These are phyloP conservation scores for Strix uralensis DNA, from an alignment of 2,113 vertebrate genomes.

Conservation along the genomic window DNA sequence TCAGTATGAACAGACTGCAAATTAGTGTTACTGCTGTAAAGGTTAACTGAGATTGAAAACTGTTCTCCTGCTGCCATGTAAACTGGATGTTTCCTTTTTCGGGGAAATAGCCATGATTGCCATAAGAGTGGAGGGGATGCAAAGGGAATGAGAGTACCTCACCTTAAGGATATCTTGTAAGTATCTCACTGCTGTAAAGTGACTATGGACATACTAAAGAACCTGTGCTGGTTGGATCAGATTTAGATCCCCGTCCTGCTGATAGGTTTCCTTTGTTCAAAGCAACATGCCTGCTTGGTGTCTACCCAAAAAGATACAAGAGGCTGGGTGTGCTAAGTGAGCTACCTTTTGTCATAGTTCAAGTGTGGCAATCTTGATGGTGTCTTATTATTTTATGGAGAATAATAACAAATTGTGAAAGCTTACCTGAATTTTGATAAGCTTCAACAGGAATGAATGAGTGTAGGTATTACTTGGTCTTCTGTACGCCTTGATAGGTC, in stretches of 20 bases:
- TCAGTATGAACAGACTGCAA: conserved; percentile 26
- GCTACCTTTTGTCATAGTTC: not conserved
- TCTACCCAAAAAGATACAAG: not conserved
- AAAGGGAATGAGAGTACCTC: not conserved
- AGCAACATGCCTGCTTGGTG: not conserved
- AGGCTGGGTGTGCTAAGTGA: not conserved
- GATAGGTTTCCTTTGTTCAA: not conserved
- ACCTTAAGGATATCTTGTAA: not conserved
- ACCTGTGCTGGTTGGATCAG: not conserved
- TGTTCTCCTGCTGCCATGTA: not conserved
- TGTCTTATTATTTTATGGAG: not conserved
- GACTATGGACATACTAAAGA: not conserved
- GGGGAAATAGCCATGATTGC: not conserved
- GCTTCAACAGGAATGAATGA: not conserved
- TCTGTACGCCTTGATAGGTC: not conserved
- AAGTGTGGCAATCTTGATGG: not conserved
- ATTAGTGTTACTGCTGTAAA: conserved; percentile 43
- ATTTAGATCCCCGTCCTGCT: not conserved
- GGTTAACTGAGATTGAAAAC: conserved; percentile 63
- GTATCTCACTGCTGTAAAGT: not conserved
- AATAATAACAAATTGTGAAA: not conserved
- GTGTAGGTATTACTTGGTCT: not conserved
- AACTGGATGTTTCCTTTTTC: not conserved
- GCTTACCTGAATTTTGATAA: not conserved
- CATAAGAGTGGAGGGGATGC: not conserved